Base-by-base conservation (phyloP, 92 coral and sea anemone species). In the Isaurus tuberculatus region DNA sequence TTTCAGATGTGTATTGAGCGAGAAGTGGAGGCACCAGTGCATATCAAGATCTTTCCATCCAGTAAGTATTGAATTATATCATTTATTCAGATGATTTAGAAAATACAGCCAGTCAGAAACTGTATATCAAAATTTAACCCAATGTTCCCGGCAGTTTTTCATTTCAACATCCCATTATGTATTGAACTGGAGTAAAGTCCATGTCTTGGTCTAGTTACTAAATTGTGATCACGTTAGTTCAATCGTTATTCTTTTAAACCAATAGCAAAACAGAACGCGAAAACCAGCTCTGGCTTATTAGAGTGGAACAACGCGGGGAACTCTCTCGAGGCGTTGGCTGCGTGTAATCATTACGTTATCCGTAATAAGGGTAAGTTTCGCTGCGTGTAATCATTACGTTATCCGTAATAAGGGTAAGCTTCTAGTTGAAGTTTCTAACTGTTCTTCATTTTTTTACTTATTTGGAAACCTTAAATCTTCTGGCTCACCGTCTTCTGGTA, bases 311-410 rank as follows among this genome's bases (percentile, higher is more conserved):
- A 75, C 8, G 94, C 82, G 28, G 85, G 89, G 49, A 89, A 83
- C 43, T 95, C 99, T 1, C 73, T 96, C 8, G 93, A 90, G 11
- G 98, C 94, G 0, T 75, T 96, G 10, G 97, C 92, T 65, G 75
- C 83, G 4, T 94, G 97, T 72, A 96, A 96, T 65, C 99, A 96
- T 77, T 89, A 81, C 48, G 99, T 96, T 25, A 87, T 96, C 33
- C 91, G 98, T 48, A 93, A 96, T 66, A 66, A 89, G 51, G 92
- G 99, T 92, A 83, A 64, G 92, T 48, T 75, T 96, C 7, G 97
- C 92, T 65, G 75, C 83, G 4, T 94, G 97, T 72, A 96, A 96
- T 65, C 99, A 96, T 77, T 89, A 81, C 48, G 99, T 96, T 25
- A 87, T 96, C 33, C 91, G 98, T 48, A 93, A 96, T 66, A 66